Evolutionary conservation across 2,888 invertebrate genomes (phyloP).

Genomic region (Crematogaster levior): DNA sequence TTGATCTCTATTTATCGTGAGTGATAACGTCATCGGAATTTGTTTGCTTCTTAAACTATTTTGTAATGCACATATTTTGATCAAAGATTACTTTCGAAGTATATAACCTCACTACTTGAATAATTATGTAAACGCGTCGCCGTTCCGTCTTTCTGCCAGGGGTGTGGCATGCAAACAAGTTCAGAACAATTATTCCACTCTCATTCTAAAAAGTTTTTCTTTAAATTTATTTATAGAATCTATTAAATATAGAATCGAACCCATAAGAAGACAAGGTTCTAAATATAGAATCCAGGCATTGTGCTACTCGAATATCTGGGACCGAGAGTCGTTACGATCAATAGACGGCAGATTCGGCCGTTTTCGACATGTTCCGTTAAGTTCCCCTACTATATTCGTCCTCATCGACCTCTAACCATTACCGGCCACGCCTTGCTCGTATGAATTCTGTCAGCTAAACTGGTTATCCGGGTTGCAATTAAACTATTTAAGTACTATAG

Average conservation of each 20-base stretch:
- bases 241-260: neutral
- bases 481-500: constrained; percentile 38
- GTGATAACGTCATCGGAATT: neutral
- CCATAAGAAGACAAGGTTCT: no score
- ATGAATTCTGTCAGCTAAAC: constrained; percentile 62
- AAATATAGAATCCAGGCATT: constrained; percentile 61
- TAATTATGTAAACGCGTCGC: neutral
- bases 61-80: neutral
- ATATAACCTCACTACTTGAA: neutral
- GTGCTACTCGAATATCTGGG: constrained; percentile 58
- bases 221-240: neutral
- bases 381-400: constrained; percentile 79
- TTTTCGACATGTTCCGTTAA: constrained; percentile 81
- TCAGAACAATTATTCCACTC: neutral
- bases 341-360: constrained; percentile 79
- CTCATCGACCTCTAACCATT: constrained; percentile 77
- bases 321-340: constrained; percentile 75
- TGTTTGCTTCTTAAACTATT: neutral
- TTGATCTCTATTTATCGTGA: neutral
- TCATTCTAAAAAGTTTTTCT: neutral
- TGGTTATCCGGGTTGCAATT: constrained; percentile 59
- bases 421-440: constrained; percentile 72
- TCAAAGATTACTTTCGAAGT: neutral
- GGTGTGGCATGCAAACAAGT: neutral
- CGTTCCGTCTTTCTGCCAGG: neutral